Percentiles rank a stretch among this genome's conserved stretches.
Conservation (phyloP, 2,113 vertebrate species). For the Cepphus grylle region DNA sequence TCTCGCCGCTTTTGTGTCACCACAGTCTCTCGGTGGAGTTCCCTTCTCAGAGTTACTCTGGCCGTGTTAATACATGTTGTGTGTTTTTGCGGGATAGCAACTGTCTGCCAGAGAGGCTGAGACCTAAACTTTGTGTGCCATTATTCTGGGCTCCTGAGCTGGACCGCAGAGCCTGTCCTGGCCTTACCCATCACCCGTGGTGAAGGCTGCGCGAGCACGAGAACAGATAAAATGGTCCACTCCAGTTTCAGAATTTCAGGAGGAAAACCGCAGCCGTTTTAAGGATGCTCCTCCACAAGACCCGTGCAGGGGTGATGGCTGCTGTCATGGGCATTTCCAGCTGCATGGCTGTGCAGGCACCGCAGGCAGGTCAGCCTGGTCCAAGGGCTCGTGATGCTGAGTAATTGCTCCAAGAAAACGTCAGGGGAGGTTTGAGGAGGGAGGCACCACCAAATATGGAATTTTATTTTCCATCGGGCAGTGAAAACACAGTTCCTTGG, state of each 20-base stretch:
- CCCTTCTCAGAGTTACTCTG: neutral
- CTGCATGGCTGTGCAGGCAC: neutral
- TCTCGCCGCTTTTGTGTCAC: accelerated
- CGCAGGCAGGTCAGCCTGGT: neutral
- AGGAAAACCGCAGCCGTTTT: accelerated
- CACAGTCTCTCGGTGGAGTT: accelerated
- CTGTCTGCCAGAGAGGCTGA: neutral
- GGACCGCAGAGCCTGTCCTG: neutral
- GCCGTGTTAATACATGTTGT: accelerated
- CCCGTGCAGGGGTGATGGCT: accelerated
- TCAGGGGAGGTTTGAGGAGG: neutral
- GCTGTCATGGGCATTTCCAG: neutral
- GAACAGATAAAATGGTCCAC: too few species aligned
- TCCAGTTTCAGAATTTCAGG: neutral
- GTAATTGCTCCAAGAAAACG: neutral
- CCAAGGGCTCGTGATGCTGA: neutral
- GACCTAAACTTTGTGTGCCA: accelerated
- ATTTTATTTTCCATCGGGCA: neutral
- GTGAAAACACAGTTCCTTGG: neutral
- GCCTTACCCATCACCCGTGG: accelerated
- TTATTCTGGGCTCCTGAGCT: neutral
- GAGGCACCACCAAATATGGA: neutral
- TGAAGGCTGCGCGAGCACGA: neutral
- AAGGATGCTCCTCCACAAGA: accelerated
- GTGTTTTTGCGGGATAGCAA: neutral